Conservation (phyloP, 2,888 invertebrate genomes). For the Temnothorax ravouxi region DNA sequence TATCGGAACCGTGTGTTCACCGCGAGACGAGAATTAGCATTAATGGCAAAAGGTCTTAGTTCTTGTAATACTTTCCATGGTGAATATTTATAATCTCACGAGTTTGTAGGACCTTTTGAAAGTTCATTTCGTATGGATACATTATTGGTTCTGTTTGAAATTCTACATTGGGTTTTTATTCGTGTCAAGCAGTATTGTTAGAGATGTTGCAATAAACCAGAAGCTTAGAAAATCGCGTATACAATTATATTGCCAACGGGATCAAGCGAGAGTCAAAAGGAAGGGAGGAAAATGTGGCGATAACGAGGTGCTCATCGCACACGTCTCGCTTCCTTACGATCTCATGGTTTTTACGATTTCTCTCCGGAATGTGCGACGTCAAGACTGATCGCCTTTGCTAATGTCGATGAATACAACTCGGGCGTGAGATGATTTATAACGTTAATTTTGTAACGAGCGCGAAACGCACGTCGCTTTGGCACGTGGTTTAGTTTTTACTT, state of each 20-base stretch:
- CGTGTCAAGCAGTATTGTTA: background rate
- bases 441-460: constrained; percentile 18
- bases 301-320: constrained; percentile 19
- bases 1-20: background rate
- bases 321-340: constrained; percentile 15
- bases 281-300: background rate
- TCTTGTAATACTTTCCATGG: constrained; percentile 28
- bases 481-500: constrained; percentile 42
- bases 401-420: constrained; percentile 15
- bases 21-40: constrained; percentile 1
- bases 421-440: constrained; percentile 38
- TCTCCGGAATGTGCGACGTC: constrained; percentile 2
- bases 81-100: constrained; percentile 20
- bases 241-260: background rate
- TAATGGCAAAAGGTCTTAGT: constrained; percentile 7
- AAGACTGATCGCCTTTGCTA: constrained; percentile 31
- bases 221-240: background rate
- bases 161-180: constrained; percentile 7
- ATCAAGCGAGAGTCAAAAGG: background rate
- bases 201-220: background rate
- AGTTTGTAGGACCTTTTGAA: constrained; percentile 10
- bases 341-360: constrained; percentile 8
- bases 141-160: background rate
- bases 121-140: constrained; percentile 4
- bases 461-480: constrained; percentile 4